A percentile compares a stretch with the other conserved stretches of the same genome.
Evolutionary conservation across 2,113 vertebrate species (phyloP).

Genomic region (Cnemophilus loriae): DNA sequence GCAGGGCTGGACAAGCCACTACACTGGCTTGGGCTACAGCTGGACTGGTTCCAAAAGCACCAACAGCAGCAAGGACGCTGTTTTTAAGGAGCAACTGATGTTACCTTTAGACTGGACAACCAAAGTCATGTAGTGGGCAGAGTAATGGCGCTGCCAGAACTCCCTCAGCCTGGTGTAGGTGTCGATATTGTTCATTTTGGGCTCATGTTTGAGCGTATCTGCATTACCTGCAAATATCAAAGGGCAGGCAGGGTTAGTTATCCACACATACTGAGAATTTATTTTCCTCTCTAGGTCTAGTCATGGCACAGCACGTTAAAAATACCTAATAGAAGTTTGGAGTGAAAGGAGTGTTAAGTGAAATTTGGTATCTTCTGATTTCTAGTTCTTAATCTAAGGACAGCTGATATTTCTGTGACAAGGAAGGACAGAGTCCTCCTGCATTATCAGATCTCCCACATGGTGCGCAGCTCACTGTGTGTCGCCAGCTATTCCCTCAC

Average conservation of each 20-base stretch:
- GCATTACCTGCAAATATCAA: slow-evolving; percentile 82
- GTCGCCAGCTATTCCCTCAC: neutral
- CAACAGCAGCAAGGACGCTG: neutral
- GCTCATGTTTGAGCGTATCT: slow-evolving; percentile 90
- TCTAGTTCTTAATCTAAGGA: neutral
- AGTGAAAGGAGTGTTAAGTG: neutral
- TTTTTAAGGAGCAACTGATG: neutral
- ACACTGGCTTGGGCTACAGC: neutral
- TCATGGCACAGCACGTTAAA: neutral
- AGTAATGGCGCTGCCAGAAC: slow-evolving; percentile 91
- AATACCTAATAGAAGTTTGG: rapidly evolving
- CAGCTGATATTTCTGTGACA: neutral
- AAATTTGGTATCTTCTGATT: neutral
- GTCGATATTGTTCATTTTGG: slow-evolving; percentile 85
- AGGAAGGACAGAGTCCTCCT: neutral
- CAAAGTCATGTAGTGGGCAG: slow-evolving; percentile 95
- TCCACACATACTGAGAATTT: rapidly evolving
- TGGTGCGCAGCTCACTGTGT: neutral
- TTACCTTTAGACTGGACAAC: slow-evolving; percentile 94
- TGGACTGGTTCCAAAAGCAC: neutral
- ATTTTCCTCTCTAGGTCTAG: neutral
- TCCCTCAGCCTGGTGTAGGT: slow-evolving; percentile 85
- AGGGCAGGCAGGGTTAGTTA: neutral
- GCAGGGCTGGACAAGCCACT: neutral
- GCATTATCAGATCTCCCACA: neutral